Base-by-base conservation (phyloP, 2,888 invertebrate genomes). In the Cryptus armator region DNA sequence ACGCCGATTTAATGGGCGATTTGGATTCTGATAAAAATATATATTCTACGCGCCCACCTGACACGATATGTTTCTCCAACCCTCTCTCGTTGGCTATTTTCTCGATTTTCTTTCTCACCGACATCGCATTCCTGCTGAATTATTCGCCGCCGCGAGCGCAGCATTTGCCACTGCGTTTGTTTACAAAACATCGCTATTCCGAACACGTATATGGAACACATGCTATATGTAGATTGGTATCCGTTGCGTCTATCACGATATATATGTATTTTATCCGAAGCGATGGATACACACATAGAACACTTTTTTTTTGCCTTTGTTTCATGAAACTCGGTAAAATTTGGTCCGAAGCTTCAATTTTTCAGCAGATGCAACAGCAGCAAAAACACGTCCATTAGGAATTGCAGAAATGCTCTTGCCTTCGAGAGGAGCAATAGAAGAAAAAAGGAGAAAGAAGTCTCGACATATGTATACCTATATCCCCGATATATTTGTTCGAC, bases 131-230 rank as follows among this genome's bases (percentile, higher is more conserved):
- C 10, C 66, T 19, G 56, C 29, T 32, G 53, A 67, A 37, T 44
- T 80, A 80, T 72, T 72, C 66, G n/a, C 16, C 66, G n/a, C 16
- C 66, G 46, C 56, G 14, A 32, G 72, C 72, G 10, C 32, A 29
- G 56, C 72, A 7, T 6, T 80, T 67, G 24, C 29, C 19, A 53
- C 71, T 14, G 53, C 53, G 37, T 72, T 72, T 72, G 80, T 72
- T 80, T 80, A 72, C 80, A 46, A 80, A 80, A 72, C 19, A 56
- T 67, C 44, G 7, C 66, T 44, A 66, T 72, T 80, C 46, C 9
- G 66, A 74, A 56, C 67, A 12, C n/a, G 44, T 67, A 46, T 24
- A 53, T 24, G 19, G 53, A 56, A 64, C 29, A 74, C 56, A 19
- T 56, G 51, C 32, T n/a, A 32, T 32, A n/a, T 51, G 51, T 10